Base-by-base conservation (phyloP, 2,888 invertebrate genomes). In the Catocala fraxini region DNA sequence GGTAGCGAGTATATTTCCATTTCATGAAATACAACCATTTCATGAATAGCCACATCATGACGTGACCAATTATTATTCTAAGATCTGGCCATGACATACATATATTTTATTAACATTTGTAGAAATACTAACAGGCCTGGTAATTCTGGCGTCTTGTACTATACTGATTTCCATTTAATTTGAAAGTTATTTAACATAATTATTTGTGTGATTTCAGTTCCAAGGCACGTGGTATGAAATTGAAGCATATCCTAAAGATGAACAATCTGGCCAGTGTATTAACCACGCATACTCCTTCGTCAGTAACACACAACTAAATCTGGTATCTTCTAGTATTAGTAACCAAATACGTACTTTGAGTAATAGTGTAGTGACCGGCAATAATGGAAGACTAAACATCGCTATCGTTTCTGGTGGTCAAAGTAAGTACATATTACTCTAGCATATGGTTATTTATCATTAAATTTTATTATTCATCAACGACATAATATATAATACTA, bases 221-320 rank as follows among this genome's bases (percentile, higher is more conserved):
- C 52, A 68, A 70, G 89, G 88, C 0, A 47, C 61, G 0, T 89
- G 89, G 89, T 65, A 86, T 39, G 89, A 89, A 73, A 82, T 85
- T n/a, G 70, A 83, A 65, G 77, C 87, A 0, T 89, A 89, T 54
- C 87, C 89, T 0, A 87, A 87, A 58, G 82, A 72, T 0, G 72
- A 84, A 39, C 81, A 85, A 60, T 62, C 72, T 0, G 90, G 91
- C 0, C 81, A 89, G 49, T 92, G 92, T 57, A 71, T 89, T 51
- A 86, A 71, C 53, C 89, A 89, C 55, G 57, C 78, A 13, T 91
- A 84, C 70, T 65, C 77, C 0, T 0, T 51, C 3, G 6, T 52
- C 61, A 7, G 47, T 70, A 1, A 65, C 51, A 10, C 42, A 6
- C 12, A 34, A 33, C 62, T 89, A 10, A 71, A 61, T 34, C 66